Evolutionary conservation across 1,140 invertebrate species (phyloP).

Genomic region (Lithobius niger): DNA sequence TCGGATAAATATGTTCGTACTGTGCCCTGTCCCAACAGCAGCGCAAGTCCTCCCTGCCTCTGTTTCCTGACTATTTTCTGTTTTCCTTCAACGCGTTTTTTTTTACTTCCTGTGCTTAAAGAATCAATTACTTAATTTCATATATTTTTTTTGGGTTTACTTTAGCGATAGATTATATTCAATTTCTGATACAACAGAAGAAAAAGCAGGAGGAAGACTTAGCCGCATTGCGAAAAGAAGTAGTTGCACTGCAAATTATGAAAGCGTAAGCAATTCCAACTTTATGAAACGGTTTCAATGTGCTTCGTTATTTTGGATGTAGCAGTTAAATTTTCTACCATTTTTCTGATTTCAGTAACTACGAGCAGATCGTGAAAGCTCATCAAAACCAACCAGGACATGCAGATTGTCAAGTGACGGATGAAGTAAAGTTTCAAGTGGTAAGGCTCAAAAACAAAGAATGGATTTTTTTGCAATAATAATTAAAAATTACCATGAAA

Average conservation of each 20-base stretch:
- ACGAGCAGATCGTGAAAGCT: constrained; percentile 90
- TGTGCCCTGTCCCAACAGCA: no score
- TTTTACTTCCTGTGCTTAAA: no score
- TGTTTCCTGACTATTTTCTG: no score
- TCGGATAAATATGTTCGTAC: no score
- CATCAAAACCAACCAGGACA: constrained; percentile 84
- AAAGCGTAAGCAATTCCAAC: constrained; percentile 33
- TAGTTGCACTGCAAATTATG: constrained; percentile 75
- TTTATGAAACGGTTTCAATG: no score
- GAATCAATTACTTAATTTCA: no score
- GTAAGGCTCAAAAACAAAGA: constrained; percentile 38
- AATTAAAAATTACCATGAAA: no score
- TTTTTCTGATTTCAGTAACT: constrained; percentile 47
- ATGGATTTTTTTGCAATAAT: no score
- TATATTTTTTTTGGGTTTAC: no score
- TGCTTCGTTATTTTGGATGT: neutral
- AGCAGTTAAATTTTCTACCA: neutral
- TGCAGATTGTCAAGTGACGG: constrained; percentile 70
- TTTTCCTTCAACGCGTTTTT: no score
- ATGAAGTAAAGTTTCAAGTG: constrained; percentile 92
- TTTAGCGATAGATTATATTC: constrained; percentile 38
- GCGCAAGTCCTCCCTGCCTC: no score
- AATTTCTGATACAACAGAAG: constrained; percentile 80
- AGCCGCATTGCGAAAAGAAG: constrained; percentile 84
- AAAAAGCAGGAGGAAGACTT: constrained; percentile 86